Evolutionary conservation across 2,797 vertebrate species (phyloP).

Genomic region (Melanotaenia maccullochi): DNA sequence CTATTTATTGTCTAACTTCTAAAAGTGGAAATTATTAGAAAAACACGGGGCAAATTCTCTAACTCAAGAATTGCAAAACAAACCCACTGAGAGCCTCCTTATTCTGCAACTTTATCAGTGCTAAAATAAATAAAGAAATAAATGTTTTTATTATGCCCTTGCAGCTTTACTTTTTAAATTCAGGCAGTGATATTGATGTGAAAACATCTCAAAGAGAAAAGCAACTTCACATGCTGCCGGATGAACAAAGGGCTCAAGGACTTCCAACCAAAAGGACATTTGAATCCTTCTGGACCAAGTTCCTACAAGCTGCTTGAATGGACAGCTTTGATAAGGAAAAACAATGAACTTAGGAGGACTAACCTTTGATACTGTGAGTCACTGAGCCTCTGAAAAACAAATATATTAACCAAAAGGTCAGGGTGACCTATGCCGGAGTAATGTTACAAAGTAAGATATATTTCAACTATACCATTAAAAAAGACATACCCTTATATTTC

Average conservation of each 20-base stretch:
- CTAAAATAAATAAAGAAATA: constrained; percentile 41
- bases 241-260: constrained; percentile 81
- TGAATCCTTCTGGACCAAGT: constrained; percentile 68
- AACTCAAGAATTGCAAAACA: constrained; percentile 51
- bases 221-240: constrained; percentile 71
- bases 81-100: constrained; percentile 63
- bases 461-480: constrained; percentile 25
- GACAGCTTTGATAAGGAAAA: constrained; percentile 76
- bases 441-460: constrained; percentile 43
- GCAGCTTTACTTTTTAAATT: constrained; percentile 78
- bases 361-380: constrained; percentile 71
- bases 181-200: constrained; percentile 80
- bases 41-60: constrained; percentile 60
- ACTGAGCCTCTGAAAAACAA: constrained; percentile 65
- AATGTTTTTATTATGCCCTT: constrained; percentile 77
- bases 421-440: constrained; percentile 41
- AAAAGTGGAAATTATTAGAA: constrained; percentile 44
- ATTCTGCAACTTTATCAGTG: constrained; percentile 62
- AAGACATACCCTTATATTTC: constrained; percentile 11
- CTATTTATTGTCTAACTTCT: constrained; percentile 27
- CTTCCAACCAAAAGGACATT: constrained; percentile 67
- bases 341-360: constrained; percentile 67
- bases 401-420: constrained; percentile 66
- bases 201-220: constrained; percentile 80
- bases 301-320: constrained; percentile 56